Evolutionary conservation across 2,797 vertebrate species (phyloP), one percentile per base, ranked within the genome.

Genomic region (Coendou prehensilis): DNA sequence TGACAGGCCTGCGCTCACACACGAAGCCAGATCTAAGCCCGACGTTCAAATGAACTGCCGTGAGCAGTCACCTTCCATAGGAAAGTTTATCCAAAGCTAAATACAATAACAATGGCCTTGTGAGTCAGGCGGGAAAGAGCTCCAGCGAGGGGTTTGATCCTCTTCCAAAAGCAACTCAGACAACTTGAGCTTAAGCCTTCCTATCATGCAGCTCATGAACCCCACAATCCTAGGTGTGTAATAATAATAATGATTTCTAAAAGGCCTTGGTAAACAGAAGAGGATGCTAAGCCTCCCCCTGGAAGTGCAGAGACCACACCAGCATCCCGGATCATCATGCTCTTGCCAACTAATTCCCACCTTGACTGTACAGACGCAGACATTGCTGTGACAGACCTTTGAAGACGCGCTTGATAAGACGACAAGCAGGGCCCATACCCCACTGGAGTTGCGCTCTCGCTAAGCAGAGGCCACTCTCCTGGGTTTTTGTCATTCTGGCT

Each of bases 11-110:
- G 98, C 96, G 98, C 98, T 98, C 98, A 98, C 98, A 99, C 98
- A 97, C 95, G 98, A 98, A 98, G 99, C 98, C 97, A 98, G 98
- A 98, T 98, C 98, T 98, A 98, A 98, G 98, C 96, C 98, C 98
- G 97, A 47, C 93, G 95, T 97, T 98, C 98, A 98, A 98, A 98
- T 98, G 98, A 98, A 98, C 98, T 98, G 97, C 98, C 98, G 98
- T 94, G 98, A 99, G 98, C 98, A 98, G 98, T 99, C 98, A 98
- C 98, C 98, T 98, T 99, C 98, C 98, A 98, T 96, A 99, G 98
- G 98, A 97, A 98, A 99, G 99, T 99, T 99, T 99, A 99, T 99
- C 99, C 99, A 98, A 99, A 99, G 97, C 98, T 97, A 99, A 99
- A 98, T 98, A 99, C 98, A 99, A 99, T 99, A 99, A 99, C 98